Evolutionary conservation across 2,888 invertebrate species (phyloP), one percentile per base, ranked within the genome.

Genomic region (Erebia palarica): DNA sequence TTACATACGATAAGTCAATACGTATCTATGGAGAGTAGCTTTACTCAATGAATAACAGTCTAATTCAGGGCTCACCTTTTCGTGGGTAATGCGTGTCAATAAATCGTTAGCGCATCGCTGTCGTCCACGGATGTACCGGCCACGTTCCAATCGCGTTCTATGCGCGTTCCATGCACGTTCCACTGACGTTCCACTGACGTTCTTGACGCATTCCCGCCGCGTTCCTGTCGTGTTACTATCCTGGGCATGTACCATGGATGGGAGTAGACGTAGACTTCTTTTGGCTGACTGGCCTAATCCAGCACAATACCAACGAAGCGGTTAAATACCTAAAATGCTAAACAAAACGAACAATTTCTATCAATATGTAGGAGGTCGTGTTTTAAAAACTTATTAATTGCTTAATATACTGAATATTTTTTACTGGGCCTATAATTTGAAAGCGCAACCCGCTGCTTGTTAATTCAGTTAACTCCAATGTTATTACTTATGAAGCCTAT

Each of bases 51-150:
- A 73, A 75, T 71, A 69, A 58, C 69, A 21, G 69, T 75, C 75
- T 73, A 75, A 75, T 75, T 78, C 75, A 85, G 82, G 77, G 78
- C 78, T 90, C 88, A 90, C 90, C 89, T 90, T 90, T 89, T 77
- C 77, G 76, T 80, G 87, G 86, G 85, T 85, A 88, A 88, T 86
- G 84, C 81, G 79, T 79, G 77, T 80, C 83, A 77, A 89, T 89
- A 88, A 90, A 79, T 79, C 75, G 77, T 77, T 72, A 69, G 71
- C 71, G 71, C 72, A 68, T 65, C 74, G 72, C 73, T 73, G 75
- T 72, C 76, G 66, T 69, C 64, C 59, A 69, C 51, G 70, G 55
- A 72, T 71, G 73, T 69, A 59, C 69, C 61, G 72, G 72, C 69
- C 69, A 68, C 73, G 72, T 74, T 72, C 77, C 71, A 42, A 42